A percentile compares a stretch with the other conserved stretches of the same genome.
These are phyloP conservation scores for Azemiops feae DNA, from an alignment of 2,113 vertebrate species.

Conservation along the genomic window DNA sequence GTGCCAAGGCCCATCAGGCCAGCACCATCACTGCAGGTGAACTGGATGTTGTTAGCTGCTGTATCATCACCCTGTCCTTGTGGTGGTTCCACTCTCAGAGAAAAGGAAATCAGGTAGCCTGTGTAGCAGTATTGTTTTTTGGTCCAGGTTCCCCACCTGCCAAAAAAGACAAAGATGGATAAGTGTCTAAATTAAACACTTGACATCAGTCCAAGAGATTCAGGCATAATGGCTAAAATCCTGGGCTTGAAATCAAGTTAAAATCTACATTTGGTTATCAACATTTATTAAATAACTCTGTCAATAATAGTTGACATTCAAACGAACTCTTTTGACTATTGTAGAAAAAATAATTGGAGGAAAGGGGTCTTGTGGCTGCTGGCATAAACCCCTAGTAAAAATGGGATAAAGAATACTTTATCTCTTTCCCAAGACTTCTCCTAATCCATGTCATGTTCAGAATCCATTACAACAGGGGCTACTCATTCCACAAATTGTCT, in stretches of 20 bases:
- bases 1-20: constrained; percentile 55
- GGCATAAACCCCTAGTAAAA: no score
- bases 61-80: constrained; percentile 51
- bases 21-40: constrained; percentile 49
- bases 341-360: background rate
- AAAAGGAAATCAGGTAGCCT: constrained; percentile 56
- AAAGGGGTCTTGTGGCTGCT: no score
- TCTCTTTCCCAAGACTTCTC: no score
- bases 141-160: constrained; percentile 62
- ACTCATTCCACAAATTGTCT: background rate
- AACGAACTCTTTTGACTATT: background rate
- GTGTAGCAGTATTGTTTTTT: constrained; percentile 48
- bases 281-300: background rate
- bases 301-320: background rate
- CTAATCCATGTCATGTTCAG: no score
- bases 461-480: background rate
- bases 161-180: background rate
- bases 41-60: constrained; percentile 56
- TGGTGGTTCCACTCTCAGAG: constrained; percentile 51
- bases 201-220: background rate
- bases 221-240: background rate
- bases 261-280: no score
- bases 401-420: no score
- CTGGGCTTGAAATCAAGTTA: no score
- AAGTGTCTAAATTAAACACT: background rate